These are phyloP conservation scores for Lichenostomus cassidix DNA, from an alignment of 2,113 vertebrate genomes.

Conservation along the genomic window DNA sequence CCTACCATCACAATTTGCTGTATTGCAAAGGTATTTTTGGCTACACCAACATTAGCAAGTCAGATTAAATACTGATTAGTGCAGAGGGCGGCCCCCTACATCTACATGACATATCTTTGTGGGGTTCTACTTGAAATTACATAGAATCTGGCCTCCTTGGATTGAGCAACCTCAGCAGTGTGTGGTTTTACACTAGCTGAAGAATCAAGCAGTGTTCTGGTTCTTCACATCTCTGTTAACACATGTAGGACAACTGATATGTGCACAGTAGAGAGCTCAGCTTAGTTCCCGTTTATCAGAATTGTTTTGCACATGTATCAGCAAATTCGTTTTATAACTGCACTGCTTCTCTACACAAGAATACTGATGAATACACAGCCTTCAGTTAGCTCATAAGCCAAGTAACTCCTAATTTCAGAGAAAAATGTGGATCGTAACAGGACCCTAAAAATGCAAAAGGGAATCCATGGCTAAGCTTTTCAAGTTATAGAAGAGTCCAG, in stretches of 20 bases:
- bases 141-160: neutral
- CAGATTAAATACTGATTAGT: neutral
- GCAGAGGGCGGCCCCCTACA: rapidly evolving
- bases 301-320: neutral
- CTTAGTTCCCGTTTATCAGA: neutral
- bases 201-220: neutral
- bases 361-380: neutral
- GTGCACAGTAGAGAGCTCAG: neutral
- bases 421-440: neutral
- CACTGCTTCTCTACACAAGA: neutral
- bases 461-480: neutral
- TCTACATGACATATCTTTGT: rapidly evolving
- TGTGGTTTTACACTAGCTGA: neutral
- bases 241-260: rapidly evolving
- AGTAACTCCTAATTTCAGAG: neutral
- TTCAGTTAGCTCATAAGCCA: neutral
- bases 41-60: neutral
- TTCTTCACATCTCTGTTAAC: neutral
- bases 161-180: neutral
- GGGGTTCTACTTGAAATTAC: neutral
- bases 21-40: neutral
- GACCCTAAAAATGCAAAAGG: neutral
- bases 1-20: neutral
- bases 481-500: neutral
- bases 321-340: neutral